Evolutionary conservation across 2,113 vertebrate genomes (phyloP), one percentile per base, ranked within the genome.

Genomic region (Cichladusa arquata): DNA sequence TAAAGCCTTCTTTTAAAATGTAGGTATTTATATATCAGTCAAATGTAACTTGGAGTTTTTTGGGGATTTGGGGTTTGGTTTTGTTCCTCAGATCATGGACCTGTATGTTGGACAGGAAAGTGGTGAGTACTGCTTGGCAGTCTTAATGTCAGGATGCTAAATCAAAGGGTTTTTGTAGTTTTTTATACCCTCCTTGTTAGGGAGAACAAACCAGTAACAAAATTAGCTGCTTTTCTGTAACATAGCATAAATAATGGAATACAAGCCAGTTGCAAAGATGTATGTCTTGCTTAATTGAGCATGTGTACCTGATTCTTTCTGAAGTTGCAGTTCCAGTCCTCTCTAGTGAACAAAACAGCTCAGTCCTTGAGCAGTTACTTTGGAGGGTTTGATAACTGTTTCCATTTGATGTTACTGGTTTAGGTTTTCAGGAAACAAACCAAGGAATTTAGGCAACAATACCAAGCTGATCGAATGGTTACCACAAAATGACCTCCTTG

Each of bases 391-490:
- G 6, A 6, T 80, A 50, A 65, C 51, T 69, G 54, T 56, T 84
- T 96, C 29, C n/a, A 50, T 62, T 87, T 66, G 33, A 18, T 81
- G 8, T 69, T 50, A 28, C 89, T 58, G 26, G 92, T 97, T 84
- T 93, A 99, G 99, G 95, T 99, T 99, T 98, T 99, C 99, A 86
- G 99, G 99, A 96, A 98, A 98, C 61, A 98, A 98, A 93, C 99
- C 99, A 50, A 98, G 97, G 95, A 99, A 99, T 97, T 98, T 99
- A 71, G 99, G 99, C 83, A 99, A 99, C 97, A 99, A 99, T 95
- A 99, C 99, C 14, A 99, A 99, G 96, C 99, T 99, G 50, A 98
- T 99, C 94, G 99, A 99, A 66, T 99, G 99, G 99, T 97, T 99
- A 98, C 99, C 99, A 25, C 99, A 99, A 94, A 99, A 99, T 9